Evolutionary conservation across 2,888 invertebrate species (phyloP), one percentile per base, ranked within the genome.

Genomic region (Drosophila falleni): DNA sequence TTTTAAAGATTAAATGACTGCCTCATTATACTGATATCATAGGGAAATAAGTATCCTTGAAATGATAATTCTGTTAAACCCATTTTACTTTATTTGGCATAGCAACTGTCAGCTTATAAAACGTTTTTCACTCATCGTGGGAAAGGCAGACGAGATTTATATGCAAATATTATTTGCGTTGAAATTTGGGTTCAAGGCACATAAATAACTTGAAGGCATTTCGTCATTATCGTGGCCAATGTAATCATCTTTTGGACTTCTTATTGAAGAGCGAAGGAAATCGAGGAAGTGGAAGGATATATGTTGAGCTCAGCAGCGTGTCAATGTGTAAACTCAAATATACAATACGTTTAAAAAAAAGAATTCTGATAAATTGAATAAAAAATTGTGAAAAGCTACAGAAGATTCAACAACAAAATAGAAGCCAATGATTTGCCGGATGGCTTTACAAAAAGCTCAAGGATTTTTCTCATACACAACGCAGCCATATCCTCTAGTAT

Each of bases 381-480:
- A 10, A 44, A 54, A 54, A 16, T 29, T 15, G 13, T 13, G 37
- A 5, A 19, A 60, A 41, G 19, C 33, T 29, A 16, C 39, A 41
- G 1, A 51, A 19, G 16, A 35, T 37, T n/a, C 41, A 51, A 41
- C 50, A 37, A 37, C 51, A 61, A 53, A 42, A 31, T 33, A 10
- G 13, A 60, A 49, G 42, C 31, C 51, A 42, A 51, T 61, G 42
- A 33, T 51, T 61, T 33, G 51, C 2, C 16, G 23, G 13, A 54
- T 61, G 29, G 53, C 33, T 61, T 61, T 53, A 26, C 26, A 11
- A 35, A 44, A 61, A 53, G 33, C 61, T 53, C 26, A 3, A 44
- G 44, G 35, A 53, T 46, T 51, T 44, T 35, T 2, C 35, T 13
- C 13, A 9, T 9, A 33, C 35, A 61, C 42, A 51, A 35, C 41